Conservation (phyloP, 2,888 invertebrate genomes). For the Gymnosoma rotundatum region DNA sequence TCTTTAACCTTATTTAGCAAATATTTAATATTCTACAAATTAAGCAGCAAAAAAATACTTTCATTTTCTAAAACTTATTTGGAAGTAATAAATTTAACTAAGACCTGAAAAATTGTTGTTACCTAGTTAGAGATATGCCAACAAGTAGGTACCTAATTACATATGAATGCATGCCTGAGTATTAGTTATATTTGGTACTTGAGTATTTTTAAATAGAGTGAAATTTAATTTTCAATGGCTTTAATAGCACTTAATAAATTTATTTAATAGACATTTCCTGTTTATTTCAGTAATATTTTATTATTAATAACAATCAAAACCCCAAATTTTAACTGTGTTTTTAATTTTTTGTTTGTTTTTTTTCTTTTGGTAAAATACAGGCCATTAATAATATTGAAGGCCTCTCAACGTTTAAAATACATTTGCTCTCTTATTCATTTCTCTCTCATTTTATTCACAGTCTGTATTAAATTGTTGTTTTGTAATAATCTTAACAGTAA, state of each 20-base stretch:
- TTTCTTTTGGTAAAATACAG: background rate
- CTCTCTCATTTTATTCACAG: conserved; percentile 15
- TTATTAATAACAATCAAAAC: conserved; percentile 55
- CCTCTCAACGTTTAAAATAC: conserved; percentile 36
- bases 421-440: background rate
- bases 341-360: background rate
- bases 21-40: conserved; percentile 25
- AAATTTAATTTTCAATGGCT: background rate
- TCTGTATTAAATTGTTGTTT: conserved; percentile 10
- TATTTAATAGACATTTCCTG: conserved; percentile 57
- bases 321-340: conserved; percentile 27
- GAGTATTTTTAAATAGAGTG: background rate
- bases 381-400: conserved; percentile 56
- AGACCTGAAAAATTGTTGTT: background rate
- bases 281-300: conserved; percentile 60
- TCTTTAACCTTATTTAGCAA: conserved; percentile 47
- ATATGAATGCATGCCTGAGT: no score
- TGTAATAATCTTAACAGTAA: conserved; percentile 37
- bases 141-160: no score
- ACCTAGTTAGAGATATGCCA: no score
- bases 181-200: background rate
- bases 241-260: background rate
- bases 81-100: background rate
- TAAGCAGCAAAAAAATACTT: conserved; percentile 19
- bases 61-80: conserved; percentile 55